Conservation (phyloP, 2,113 vertebrate genomes). For the Mellivora capensis region DNA sequence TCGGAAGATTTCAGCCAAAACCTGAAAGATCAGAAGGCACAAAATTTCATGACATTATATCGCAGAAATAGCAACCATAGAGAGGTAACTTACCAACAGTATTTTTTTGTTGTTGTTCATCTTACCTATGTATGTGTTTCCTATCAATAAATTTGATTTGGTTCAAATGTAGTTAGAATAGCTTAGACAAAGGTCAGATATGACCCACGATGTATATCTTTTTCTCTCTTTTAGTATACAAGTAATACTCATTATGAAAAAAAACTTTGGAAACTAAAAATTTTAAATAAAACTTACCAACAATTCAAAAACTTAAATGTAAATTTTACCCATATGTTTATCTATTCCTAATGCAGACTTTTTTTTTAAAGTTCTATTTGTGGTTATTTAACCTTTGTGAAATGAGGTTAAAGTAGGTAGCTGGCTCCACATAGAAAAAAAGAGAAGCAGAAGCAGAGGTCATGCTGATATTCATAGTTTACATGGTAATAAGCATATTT, state of each 20-base stretch:
- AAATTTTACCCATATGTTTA: not conserved
- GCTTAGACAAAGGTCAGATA: not conserved
- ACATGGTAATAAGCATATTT: slow-evolving; percentile 6
- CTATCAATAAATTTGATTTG: not conserved
- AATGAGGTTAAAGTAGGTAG: slow-evolving; percentile 16
- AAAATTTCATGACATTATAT: not conserved
- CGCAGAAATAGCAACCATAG: not conserved
- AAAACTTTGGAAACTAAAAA: not conserved
- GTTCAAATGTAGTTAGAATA: slow-evolving; percentile 30
- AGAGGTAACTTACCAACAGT: not conserved
- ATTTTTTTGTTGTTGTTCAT: not conserved
- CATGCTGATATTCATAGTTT: not conserved
- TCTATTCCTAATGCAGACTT: not conserved
- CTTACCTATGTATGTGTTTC: not conserved
- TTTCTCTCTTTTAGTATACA: not conserved
- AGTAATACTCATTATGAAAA: not conserved
- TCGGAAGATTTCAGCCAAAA: not conserved
- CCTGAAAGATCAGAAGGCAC: not conserved
- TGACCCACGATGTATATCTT: not conserved
- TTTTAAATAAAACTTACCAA: not conserved
- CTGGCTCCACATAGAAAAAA: not conserved
- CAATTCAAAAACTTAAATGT: not conserved
- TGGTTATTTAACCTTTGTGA: slow-evolving; percentile 21
- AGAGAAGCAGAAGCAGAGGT: not conserved
- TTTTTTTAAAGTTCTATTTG: not conserved